A percentile compares a stretch with the other conserved stretches of the same genome.
Evolutionary conservation across 2,797 vertebrate species (phyloP).

Genomic region (Phrynocephalus forsythii): DNA sequence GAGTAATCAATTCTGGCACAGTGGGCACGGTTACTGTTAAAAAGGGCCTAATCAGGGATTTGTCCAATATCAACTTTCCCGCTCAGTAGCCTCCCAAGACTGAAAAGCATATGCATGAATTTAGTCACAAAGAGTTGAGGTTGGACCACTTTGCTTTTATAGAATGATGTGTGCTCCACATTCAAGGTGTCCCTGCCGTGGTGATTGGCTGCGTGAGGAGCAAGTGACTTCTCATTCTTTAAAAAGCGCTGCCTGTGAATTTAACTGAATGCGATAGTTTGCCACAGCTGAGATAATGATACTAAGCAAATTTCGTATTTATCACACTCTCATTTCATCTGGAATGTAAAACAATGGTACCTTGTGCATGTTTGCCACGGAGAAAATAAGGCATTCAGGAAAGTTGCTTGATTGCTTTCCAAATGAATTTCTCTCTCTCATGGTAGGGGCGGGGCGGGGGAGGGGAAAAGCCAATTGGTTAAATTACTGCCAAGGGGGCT

Average conservation of each 20-base stretch:
- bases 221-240: slow-evolving; percentile 70
- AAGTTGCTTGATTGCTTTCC: slow-evolving; percentile 27
- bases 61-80: slow-evolving; percentile 74
- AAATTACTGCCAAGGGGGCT: slow-evolving; percentile 25
- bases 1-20: slow-evolving; percentile 75
- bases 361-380: neutral
- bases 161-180: slow-evolving; percentile 69
- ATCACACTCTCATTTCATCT: slow-evolving; percentile 2
- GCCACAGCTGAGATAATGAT: slow-evolving; percentile 65
- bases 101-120: slow-evolving; percentile 71
- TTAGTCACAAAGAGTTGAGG: slow-evolving; percentile 65
- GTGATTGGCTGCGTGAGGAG: slow-evolving; percentile 72
- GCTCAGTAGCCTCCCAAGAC: slow-evolving; percentile 64
- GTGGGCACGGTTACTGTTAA: slow-evolving; percentile 71
- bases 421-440: slow-evolving; percentile 34
- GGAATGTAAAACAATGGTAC: slow-evolving; percentile 17
- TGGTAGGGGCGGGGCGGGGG: neutral
- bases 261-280: slow-evolving; percentile 68
- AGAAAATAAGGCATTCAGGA: slow-evolving; percentile 48
- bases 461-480: neutral
- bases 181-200: slow-evolving; percentile 65
- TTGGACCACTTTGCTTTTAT: slow-evolving; percentile 58
- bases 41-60: slow-evolving; percentile 77
- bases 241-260: slow-evolving; percentile 70
- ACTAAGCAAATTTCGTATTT: slow-evolving; percentile 64